Base-by-base conservation (phyloP, 2,888 invertebrate genomes). In the Parelbella ahira region DNA sequence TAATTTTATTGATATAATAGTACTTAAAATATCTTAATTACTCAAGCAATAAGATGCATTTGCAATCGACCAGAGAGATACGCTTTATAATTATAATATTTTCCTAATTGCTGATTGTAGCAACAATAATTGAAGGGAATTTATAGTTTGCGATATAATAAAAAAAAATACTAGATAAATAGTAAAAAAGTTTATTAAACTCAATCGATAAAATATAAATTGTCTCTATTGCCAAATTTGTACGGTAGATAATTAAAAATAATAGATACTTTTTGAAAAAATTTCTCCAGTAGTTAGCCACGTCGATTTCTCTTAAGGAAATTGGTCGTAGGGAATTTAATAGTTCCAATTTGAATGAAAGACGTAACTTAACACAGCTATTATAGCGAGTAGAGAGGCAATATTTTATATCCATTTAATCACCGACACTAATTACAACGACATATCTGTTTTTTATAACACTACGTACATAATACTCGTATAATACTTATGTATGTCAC, bases 361-460 rank as follows among this genome's bases (percentile, higher is more conserved):
- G 60, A 63, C 58, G 59, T 66, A 63, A 57, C 61, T 56, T 55
- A 66, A 71, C 68, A 70, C 70, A 63, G 78, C 76, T 80, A 62
- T 55, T 56, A 64, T 82, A 84, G 83, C 69, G 70, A 59, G 73
- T 83, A 83, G 81, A 68, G 53, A 72, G 69, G 73, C 79, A 77
- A 81, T 76, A 74, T 74, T 76, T 74, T 72, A 73, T 75, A 78
- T 63, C 72, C 66, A 47, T 74, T 13, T 76, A 73, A 68, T 67
- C 65, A 66, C 63, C 51, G 67, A 65, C 63, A 67, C 68, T n/a
- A n/a, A 70, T 63, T 75, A 73, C 78, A 71, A 79, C 63, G 73
- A 84, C 84, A 84, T 83, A 84, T 84, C 84, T 69, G 73, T 71
- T 79, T 81, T 77, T 78, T 73, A 74, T 69, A 77, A 56, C 66